Percentiles rank a stretch among this genome's conserved stretches.
Evolutionary conservation across 2,888 invertebrate species (phyloP).

Genomic region (Drosophila yooni): DNA sequence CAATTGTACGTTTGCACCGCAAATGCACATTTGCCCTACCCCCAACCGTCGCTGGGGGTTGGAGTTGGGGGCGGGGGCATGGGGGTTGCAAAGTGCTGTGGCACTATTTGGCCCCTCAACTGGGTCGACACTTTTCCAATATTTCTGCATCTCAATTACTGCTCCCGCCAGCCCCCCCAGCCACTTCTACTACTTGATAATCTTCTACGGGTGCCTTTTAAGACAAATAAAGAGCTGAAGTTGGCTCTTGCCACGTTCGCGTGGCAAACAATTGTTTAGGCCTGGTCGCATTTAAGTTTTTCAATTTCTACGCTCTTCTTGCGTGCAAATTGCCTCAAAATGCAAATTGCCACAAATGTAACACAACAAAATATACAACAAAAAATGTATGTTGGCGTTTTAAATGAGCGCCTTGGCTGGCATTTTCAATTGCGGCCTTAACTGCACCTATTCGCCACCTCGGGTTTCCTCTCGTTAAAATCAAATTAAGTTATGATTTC

Average conservation of each 20-base stretch:
- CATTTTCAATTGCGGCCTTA: slow-evolving; percentile 28
- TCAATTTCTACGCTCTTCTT: slow-evolving; percentile 48
- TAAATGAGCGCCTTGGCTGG: slow-evolving; percentile 47
- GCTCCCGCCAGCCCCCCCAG: slow-evolving; percentile 6
- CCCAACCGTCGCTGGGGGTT: background rate
- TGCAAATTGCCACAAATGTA: slow-evolving; percentile 56
- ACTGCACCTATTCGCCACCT: slow-evolving; percentile 11
- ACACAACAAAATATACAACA: slow-evolving; percentile 1
- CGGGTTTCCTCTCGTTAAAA: slow-evolving; percentile 52
- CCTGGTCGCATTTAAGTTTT: slow-evolving; percentile 37
- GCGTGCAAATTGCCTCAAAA: slow-evolving; percentile 71
- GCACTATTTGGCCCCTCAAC: slow-evolving; percentile 80
- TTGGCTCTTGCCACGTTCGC: slow-evolving; percentile 38
- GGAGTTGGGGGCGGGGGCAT: background rate
- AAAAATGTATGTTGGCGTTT: slow-evolving; percentile 55
- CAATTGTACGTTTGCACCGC: slow-evolving; percentile 83
- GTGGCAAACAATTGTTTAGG: slow-evolving; percentile 58
- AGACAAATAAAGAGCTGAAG: slow-evolving; percentile 60
- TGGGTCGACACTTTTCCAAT: slow-evolving; percentile 67
- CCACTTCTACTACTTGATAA: background rate
- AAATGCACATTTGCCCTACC: slow-evolving; percentile 54
- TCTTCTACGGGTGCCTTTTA: background rate
- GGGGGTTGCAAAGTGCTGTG: slow-evolving; percentile 66
- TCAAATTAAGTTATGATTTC: slow-evolving; percentile 72
- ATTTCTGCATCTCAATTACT: slow-evolving; percentile 25